A percentile compares a stretch with the other conserved stretches of the same genome.
Evolutionary conservation across 2,888 invertebrate species (phyloP).

Genomic region (Napeogenes sylphis): DNA sequence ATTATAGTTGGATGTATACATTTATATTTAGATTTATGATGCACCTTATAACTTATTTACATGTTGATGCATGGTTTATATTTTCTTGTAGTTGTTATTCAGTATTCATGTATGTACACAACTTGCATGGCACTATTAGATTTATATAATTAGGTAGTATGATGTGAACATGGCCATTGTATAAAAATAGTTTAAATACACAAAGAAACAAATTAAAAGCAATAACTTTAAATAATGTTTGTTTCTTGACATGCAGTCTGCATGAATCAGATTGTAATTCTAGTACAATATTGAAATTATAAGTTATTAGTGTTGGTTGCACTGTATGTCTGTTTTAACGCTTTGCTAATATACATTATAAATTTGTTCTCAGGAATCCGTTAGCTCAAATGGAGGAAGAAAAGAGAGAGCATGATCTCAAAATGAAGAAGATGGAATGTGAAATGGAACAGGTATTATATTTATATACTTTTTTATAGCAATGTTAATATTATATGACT

Average conservation of each 20-base stretch:
- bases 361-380: constrained; percentile 88
- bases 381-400: constrained; percentile 99
- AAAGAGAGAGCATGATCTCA: constrained; percentile 95
- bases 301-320: background rate
- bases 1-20: constrained; percentile 1
- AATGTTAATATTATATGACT: too few species aligned
- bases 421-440: constrained; percentile 99
- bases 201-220: background rate
- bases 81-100: background rate
- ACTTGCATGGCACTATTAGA: too few species aligned
- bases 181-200: too few species aligned
- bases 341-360: constrained; percentile 8
- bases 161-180: too few species aligned
- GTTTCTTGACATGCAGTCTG: background rate
- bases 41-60: background rate
- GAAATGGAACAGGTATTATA: constrained; percentile 92
- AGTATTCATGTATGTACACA: too few species aligned
- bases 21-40: background rate
- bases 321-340: background rate
- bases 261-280: background rate
- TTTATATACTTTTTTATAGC: background rate
- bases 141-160: too few species aligned
- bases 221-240: constrained; percentile 5
- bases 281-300: background rate
- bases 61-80: background rate